Evolutionary conservation across 2,113 vertebrate species (phyloP).

Genomic region (Sinocyclocheilus anophthalmus): DNA sequence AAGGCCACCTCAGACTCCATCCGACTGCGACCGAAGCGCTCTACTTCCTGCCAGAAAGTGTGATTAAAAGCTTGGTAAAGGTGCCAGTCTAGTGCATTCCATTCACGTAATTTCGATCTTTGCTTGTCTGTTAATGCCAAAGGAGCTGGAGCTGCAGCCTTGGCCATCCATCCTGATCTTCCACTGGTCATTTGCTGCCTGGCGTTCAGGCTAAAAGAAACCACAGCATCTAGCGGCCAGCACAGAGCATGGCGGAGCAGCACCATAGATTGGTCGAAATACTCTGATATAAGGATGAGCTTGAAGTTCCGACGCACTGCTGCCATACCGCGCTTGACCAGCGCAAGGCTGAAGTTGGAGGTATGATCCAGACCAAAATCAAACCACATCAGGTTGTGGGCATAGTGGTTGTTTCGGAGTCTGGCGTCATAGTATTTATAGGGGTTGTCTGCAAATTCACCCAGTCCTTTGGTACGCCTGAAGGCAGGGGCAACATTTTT

Average conservation of each 20-base stretch:
- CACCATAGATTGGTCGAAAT: conserved; percentile 91
- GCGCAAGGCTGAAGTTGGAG: conserved; percentile 69
- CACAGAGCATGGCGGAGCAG: conserved; percentile 86
- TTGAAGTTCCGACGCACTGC: conserved; percentile 77
- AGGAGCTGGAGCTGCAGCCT: conserved; percentile 57
- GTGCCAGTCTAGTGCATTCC: conserved; percentile 89
- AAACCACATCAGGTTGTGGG: conserved; percentile 88
- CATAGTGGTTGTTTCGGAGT: conserved; percentile 84
- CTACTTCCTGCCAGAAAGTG: conserved; percentile 83
- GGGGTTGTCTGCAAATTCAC: conserved; percentile 81
- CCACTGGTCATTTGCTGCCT: conserved; percentile 67
- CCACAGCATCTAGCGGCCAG: conserved; percentile 86
- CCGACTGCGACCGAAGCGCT: conserved; percentile 74
- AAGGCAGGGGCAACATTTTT: conserved; percentile 85
- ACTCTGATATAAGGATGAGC: conserved; percentile 83
- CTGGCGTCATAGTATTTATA: conserved; percentile 77
- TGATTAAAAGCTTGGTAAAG: conserved; percentile 85
- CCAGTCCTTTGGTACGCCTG: conserved; percentile 78
- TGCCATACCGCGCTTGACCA: conserved; percentile 66
- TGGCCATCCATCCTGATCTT: conserved; percentile 65
- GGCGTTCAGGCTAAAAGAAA: conserved; percentile 84
- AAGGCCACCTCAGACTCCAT: conserved; percentile 79
- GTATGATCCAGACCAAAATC: conserved; percentile 84
- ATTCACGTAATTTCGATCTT: conserved; percentile 76
- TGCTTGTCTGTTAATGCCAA: conserved; percentile 68